Percentiles rank a stretch among this genome's conserved stretches.
These are phyloP conservation scores for Drosophila kanekoi DNA, from an alignment of 2,888 invertebrate species.

Conservation along the genomic window DNA sequence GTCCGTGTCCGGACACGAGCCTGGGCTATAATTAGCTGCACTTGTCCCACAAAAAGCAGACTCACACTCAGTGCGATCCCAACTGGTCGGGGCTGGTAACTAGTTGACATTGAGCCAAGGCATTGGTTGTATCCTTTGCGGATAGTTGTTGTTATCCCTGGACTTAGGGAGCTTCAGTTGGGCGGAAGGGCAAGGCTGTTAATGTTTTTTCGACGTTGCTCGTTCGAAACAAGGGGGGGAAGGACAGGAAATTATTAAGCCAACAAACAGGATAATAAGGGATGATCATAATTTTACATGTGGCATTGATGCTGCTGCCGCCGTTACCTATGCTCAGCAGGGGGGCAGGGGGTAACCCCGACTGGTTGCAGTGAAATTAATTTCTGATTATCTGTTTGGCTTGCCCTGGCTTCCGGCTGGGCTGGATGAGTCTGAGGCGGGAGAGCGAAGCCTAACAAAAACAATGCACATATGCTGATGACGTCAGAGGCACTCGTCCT, in stretches of 20 bases:
- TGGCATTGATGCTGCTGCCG: slow-evolving; percentile 32
- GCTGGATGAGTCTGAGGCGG: slow-evolving; percentile 20
- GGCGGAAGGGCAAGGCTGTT: slow-evolving; percentile 46
- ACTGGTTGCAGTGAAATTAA: slow-evolving; percentile 83
- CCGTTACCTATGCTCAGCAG: slow-evolving; percentile 51
- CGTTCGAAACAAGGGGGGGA: slow-evolving; percentile 11
- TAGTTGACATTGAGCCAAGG: slow-evolving; percentile 40
- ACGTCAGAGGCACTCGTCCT: slow-evolving; percentile 71
- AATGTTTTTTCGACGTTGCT: slow-evolving; percentile 44
- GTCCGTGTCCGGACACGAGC: background rate
- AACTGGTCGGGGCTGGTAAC: slow-evolving; percentile 29
- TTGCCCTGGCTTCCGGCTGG: slow-evolving; percentile 58
- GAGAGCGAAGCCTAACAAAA: slow-evolving; percentile 32
- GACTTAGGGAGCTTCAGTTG: slow-evolving; percentile 34
- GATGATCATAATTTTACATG: slow-evolving; percentile 82
- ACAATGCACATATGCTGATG: slow-evolving; percentile 76
- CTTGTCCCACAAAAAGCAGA: slow-evolving; percentile 47
- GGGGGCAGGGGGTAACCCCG: slow-evolving; percentile 18
- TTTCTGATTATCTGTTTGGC: slow-evolving; percentile 85
- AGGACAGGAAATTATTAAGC: slow-evolving; percentile 69
- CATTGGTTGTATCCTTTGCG: slow-evolving; percentile 45
- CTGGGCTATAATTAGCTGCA: slow-evolving; percentile 73
- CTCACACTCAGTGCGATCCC: slow-evolving; percentile 5
- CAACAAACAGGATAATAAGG: slow-evolving; percentile 80
- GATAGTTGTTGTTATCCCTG: slow-evolving; percentile 54